Percentiles rank a stretch among this genome's conserved stretches.
Evolutionary conservation across 2,113 vertebrate genomes (phyloP).

Genomic region (Dinomys branickii): DNA sequence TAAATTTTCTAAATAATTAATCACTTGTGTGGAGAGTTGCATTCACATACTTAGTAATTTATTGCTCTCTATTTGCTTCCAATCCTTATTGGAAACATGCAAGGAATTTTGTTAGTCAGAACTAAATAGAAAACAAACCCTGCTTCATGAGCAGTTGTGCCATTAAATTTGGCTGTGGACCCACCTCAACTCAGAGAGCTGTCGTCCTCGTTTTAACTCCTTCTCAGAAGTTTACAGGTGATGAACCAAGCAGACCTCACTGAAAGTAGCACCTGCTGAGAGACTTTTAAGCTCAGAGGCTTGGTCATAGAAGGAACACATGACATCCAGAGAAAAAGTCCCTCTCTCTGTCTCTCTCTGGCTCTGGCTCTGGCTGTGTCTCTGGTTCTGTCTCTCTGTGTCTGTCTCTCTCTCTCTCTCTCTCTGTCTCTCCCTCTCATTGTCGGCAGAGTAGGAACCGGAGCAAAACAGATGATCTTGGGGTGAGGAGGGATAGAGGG

Average conservation of each 20-base stretch:
- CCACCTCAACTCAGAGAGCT: neutral
- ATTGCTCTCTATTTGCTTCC: slow-evolving; percentile 45
- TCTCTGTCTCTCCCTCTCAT: neutral
- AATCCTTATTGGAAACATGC: slow-evolving; percentile 58
- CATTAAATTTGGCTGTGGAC: neutral
- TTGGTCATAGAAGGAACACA: neutral
- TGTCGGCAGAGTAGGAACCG: neutral
- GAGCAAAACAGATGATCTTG: neutral
- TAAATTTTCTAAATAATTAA: slow-evolving; percentile 42
- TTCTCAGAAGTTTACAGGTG: neutral
- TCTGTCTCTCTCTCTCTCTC: neutral
- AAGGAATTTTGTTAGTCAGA: slow-evolving; percentile 34
- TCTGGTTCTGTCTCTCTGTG: neutral
- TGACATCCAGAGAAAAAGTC: neutral
- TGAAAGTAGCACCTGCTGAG: neutral
- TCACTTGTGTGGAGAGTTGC: slow-evolving; percentile 53
- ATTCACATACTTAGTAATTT: slow-evolving; percentile 16
- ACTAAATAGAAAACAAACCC: slow-evolving; percentile 26
- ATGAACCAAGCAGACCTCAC: neutral
- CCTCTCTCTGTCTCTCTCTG: no score
- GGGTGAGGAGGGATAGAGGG: neutral
- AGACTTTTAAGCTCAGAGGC: neutral
- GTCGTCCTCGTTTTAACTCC: neutral
- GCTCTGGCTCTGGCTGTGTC: neutral
- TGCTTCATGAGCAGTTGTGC: neutral